These are phyloP conservation scores for Octopus sinensis DNA, from an alignment of 1,140 invertebrate species.

Conservation along the genomic window DNA sequence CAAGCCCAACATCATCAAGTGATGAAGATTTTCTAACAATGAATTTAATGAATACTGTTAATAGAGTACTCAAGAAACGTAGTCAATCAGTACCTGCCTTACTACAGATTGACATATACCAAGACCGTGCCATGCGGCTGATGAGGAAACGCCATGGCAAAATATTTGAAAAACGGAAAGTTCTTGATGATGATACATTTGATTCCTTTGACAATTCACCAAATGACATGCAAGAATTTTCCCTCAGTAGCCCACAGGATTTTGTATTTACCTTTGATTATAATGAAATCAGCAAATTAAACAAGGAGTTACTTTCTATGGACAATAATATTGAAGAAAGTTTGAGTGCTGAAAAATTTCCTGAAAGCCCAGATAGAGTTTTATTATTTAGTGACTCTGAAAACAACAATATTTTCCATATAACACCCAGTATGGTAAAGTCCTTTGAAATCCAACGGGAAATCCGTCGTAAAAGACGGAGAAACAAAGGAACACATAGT, in stretches of 20 bases:
- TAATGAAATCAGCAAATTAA: neutral
- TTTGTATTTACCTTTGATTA: neutral
- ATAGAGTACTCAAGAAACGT: neutral
- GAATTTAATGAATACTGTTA: neutral
- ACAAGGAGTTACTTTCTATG: neutral
- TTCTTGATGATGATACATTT: neutral
- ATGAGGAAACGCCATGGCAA: neutral
- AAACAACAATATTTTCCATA: neutral
- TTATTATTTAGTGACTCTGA: neutral
- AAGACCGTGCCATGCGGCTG: conserved; percentile 1
- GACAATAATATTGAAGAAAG: neutral
- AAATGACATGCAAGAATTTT: neutral
- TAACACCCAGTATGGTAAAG: neutral
- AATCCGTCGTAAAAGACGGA: neutral
- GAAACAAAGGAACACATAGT: neutral
- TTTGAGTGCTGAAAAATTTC: neutral
- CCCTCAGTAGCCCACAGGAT: neutral
- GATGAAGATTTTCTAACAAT: neutral
- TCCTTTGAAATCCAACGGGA: neutral
- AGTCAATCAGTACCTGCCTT: neutral
- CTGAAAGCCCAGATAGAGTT: neutral
- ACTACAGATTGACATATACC: neutral
- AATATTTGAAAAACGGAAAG: neutral
- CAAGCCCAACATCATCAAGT: neutral
- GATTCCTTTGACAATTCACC: neutral